phyloP scores from a whole-genome alignment of 2,888 invertebrate genomes.

The Stegophylla sp. region DNA sequence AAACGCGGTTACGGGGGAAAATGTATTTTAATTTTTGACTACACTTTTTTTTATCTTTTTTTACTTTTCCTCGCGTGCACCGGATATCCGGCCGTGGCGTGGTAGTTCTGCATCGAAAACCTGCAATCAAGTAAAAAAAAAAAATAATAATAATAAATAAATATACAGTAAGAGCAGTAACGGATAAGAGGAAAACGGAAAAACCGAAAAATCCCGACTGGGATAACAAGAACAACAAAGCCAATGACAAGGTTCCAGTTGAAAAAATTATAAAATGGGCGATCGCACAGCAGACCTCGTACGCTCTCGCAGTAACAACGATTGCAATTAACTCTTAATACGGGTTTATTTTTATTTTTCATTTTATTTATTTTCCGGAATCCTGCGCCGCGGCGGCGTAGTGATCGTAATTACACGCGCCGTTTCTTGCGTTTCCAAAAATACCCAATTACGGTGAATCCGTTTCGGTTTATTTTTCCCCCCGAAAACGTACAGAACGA shows the following conservation, averaged over 20 bases:
- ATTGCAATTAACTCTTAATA: slow-evolving; percentile 30
- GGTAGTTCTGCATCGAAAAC: slow-evolving; percentile 31
- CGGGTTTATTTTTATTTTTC: slow-evolving; percentile 9
- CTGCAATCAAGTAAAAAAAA: slow-evolving; percentile 29
- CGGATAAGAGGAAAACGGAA: no score
- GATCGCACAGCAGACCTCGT: no score
- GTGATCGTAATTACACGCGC: slow-evolving; percentile 34
- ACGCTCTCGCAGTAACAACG: not conserved
- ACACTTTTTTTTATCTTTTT: not conserved
- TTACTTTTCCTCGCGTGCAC: slow-evolving; percentile 17
- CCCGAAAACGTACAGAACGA: slow-evolving; percentile 8
- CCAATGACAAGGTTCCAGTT: slow-evolving; percentile 49
- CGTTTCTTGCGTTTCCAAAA: slow-evolving; percentile 28
- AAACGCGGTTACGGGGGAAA: no score
- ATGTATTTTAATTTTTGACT: no score
- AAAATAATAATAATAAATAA: not conserved
- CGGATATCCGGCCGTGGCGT: slow-evolving; percentile 40
- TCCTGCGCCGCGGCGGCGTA: slow-evolving; percentile 2
- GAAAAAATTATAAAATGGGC: slow-evolving; percentile 23
- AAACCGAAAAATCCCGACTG: slow-evolving; percentile 2
- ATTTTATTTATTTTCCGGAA: no score
- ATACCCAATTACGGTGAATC: slow-evolving; percentile 39
- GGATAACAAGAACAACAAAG: slow-evolving; percentile 16
- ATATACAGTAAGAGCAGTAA: not conserved
- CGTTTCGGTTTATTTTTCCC: not conserved